Evolutionary conservation across 2,797 vertebrate genomes (phyloP).

Genomic region (Fringilla coelebs): DNA sequence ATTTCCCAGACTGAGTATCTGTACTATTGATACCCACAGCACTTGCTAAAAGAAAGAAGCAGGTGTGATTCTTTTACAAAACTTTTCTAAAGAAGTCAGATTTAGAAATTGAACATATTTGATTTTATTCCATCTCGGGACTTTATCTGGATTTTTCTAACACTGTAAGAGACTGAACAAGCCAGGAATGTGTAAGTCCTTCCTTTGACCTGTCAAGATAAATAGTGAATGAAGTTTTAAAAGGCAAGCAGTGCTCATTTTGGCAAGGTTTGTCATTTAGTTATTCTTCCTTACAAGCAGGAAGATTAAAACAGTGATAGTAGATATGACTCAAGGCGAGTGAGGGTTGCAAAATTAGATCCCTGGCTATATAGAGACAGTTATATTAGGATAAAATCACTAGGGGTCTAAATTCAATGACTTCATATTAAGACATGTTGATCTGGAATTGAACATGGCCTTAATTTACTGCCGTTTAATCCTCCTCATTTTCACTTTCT

Average conservation of each 20-base stretch:
- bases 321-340: not conserved
- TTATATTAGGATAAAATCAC: slow-evolving; percentile 6
- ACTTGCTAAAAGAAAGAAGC: slow-evolving; percentile 18
- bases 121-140: not conserved
- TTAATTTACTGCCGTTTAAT: slow-evolving; percentile 32
- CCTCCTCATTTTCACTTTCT: slow-evolving; percentile 16
- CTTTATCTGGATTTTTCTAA: not conserved
- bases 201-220: not conserved
- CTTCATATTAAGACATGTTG: not conserved
- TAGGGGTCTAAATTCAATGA: not conserved
- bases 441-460: not conserved
- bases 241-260: not conserved
- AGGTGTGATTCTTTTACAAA: not conserved
- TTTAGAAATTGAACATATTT: not conserved
- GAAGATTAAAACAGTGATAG: not conserved
- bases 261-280: not conserved
- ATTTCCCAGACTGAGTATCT: not conserved
- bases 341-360: not conserved
- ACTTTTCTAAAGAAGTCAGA: not conserved
- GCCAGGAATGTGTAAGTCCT: not conserved
- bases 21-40: not conserved
- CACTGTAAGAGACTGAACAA: not conserved
- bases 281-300: not conserved
- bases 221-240: not conserved
- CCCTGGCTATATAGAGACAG: not conserved